phyloP scores from a whole-genome alignment of 2,888 invertebrate genomes.

The Erebia epiphron region DNA sequence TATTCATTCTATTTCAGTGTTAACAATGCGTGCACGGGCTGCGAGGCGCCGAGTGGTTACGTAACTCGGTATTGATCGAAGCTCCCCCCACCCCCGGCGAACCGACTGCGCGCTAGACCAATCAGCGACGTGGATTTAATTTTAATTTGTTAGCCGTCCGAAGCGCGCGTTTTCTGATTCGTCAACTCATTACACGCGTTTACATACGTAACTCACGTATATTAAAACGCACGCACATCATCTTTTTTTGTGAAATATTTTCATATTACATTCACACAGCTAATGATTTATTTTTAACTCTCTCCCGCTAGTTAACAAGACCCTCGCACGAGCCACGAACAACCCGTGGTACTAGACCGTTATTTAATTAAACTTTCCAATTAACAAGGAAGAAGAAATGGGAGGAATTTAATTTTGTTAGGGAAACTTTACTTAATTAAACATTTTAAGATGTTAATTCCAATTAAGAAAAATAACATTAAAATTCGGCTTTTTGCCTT shows the following conservation, averaged over 20 bases:
- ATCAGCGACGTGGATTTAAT: constrained; percentile 67
- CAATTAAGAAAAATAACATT: not conserved
- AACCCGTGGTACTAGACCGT: not conserved
- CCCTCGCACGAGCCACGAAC: not conserved
- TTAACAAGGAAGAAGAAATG: not conserved
- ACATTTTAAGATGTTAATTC: not conserved
- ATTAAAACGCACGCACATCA: constrained; percentile 31
- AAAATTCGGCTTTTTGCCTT: not conserved
- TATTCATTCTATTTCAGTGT: constrained; percentile 31
- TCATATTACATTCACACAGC: not conserved
- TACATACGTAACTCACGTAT: constrained; percentile 37
- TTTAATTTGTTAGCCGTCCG: constrained; percentile 74
- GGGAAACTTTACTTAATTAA: not conserved
- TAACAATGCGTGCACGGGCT: constrained; percentile 41
- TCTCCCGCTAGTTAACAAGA: not conserved
- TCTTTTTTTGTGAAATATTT: constrained; percentile 14
- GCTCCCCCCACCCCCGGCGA: constrained; percentile 43
- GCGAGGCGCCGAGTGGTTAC: constrained; percentile 60
- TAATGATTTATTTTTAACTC: constrained; percentile 5
- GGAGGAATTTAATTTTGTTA: not conserved
- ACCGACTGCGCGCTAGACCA: constrained; percentile 53
- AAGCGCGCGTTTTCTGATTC: constrained; percentile 62
- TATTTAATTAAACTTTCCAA: not conserved
- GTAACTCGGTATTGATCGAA: constrained; percentile 77
- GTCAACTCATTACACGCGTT: constrained; percentile 52